Evolutionary conservation across 2,888 invertebrate genomes (phyloP), one percentile per base, ranked within the genome.

Genomic region (Caenorhabditis virilis): DNA sequence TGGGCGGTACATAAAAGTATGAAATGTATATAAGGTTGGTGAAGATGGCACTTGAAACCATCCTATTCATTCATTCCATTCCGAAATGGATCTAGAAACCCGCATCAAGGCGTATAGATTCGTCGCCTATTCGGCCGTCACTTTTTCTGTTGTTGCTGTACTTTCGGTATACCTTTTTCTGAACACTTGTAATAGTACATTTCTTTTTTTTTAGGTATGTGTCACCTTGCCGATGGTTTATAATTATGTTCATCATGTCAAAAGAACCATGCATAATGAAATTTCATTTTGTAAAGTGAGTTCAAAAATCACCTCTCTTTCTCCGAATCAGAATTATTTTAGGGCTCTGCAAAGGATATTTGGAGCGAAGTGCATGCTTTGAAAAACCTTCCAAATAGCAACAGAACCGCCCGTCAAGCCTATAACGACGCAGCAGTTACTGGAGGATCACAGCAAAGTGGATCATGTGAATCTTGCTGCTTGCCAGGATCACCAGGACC

Each of bases 191-290:
- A 7, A 35, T 49, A 26, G 47, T 27, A 13, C 22, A 47, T 30
- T 30, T 30, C 33, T 47, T 18, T 6, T 30, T 9, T 38, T 38
- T 2, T 20, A 38, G 25, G 50, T 62, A 35, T 69, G 72, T 42
- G 69, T 72, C 22, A 78, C 80, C 11, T 69, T 80, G 23, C 80
- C 80, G 7, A 80, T 80, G 80, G 80, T 80, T 33, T 79, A 80
- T 74, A 80, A 78, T n/a, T n/a, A n/a, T n/a, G n/a, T n/a, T n/a
- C n/a, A n/a, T n/a, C n/a, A n/a, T n/a, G n/a, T n/a, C n/a, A 75
- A 78, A 50, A 59, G 71, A 9, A 65, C 69, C 41, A 80, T 81
- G 79, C 78, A 79, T 47, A 75, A 70, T 49, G 80, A 80, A 59
- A 73, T 80, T 53, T 63, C 54, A 56, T 80, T 73, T 64, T 80